A percentile compares a stretch with the other conserved stretches of the same genome.
These are phyloP conservation scores for Diogma glabrata DNA, from an alignment of 2,888 invertebrate species.

Conservation along the genomic window DNA sequence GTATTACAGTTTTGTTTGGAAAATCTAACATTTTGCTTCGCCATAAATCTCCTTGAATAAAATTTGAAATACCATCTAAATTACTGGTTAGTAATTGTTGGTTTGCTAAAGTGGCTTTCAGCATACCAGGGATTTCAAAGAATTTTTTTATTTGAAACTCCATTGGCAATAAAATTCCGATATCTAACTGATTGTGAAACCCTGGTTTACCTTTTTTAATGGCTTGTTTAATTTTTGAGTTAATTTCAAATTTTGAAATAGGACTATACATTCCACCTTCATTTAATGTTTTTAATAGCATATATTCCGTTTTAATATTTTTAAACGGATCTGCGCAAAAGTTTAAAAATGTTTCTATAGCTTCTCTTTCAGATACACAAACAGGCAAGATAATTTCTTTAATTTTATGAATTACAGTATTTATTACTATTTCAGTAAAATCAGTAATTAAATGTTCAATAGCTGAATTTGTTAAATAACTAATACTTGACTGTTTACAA, in stretches of 20 bases:
- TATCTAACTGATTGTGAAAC: not conserved
- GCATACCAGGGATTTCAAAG: not conserved
- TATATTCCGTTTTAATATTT: constrained; percentile 1
- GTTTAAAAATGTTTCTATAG: not conserved
- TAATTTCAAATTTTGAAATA: not conserved
- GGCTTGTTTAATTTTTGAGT: not conserved
- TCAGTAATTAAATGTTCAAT: not conserved
- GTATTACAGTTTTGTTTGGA: too few relatives aligned
- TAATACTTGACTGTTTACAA: not conserved
- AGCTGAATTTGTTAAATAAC: not conserved
- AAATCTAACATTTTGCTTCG: not conserved
- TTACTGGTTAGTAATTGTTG: too few relatives aligned
- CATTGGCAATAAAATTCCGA: not conserved
- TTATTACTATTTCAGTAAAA: not conserved
- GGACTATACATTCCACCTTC: not conserved
- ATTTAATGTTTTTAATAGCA: not conserved
- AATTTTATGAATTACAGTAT: not conserved
- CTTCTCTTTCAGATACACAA: not conserved
- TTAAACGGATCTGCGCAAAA: not conserved
- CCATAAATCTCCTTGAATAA: not conserved
- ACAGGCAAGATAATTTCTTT: not conserved
- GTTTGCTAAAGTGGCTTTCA: too few relatives aligned
- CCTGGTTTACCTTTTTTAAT: not conserved
- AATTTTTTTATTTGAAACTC: not conserved
- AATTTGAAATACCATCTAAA: not conserved